phyloP scores from a whole-genome alignment of 2,888 invertebrate genomes.

The Dilophus febrilis region DNA sequence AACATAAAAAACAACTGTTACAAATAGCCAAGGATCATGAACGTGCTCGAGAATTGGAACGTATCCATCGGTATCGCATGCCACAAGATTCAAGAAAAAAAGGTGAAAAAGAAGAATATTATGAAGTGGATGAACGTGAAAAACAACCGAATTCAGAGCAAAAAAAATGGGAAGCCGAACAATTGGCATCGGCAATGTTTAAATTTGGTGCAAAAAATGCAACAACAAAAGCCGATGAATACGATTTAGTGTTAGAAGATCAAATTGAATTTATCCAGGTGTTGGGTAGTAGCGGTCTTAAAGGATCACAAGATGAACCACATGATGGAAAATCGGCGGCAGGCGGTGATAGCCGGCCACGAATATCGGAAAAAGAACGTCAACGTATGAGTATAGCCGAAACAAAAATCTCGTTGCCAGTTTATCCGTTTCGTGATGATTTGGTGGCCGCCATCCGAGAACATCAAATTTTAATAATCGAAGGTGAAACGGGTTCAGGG shows the following conservation, averaged over 20 bases:
- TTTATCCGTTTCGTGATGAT: slow-evolving; percentile 79
- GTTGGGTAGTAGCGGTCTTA: slow-evolving; percentile 57
- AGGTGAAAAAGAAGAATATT: slow-evolving; percentile 52
- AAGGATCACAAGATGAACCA: slow-evolving; percentile 45
- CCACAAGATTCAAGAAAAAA: slow-evolving; percentile 76
- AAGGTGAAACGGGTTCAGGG: slow-evolving; percentile 97
- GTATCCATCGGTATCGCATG: slow-evolving; percentile 87
- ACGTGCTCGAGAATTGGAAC: slow-evolving; percentile 80
- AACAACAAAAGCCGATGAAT: slow-evolving; percentile 45
- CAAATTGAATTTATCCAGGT: slow-evolving; percentile 96
- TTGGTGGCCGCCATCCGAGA: slow-evolving; percentile 81
- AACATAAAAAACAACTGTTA: slow-evolving; percentile 80
- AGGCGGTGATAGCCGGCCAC: too few species aligned
- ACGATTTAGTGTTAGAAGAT: slow-evolving; percentile 86
- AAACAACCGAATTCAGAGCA: slow-evolving; percentile 69
- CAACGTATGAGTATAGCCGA: slow-evolving; percentile 73
- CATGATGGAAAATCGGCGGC: too few species aligned
- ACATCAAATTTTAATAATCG: slow-evolving; percentile 80
- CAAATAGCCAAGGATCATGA: slow-evolving; percentile 91
- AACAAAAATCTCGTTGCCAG: slow-evolving; percentile 81
- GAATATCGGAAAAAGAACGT: slow-evolving; percentile 48
- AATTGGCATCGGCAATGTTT: slow-evolving; percentile 81
- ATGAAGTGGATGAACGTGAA: slow-evolving; percentile 76
- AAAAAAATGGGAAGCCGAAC: slow-evolving; percentile 95
- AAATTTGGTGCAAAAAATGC: slow-evolving; percentile 88